Evolutionary conservation across 1,140 invertebrate genomes (phyloP).

Genomic region (Megathymus violae): DNA sequence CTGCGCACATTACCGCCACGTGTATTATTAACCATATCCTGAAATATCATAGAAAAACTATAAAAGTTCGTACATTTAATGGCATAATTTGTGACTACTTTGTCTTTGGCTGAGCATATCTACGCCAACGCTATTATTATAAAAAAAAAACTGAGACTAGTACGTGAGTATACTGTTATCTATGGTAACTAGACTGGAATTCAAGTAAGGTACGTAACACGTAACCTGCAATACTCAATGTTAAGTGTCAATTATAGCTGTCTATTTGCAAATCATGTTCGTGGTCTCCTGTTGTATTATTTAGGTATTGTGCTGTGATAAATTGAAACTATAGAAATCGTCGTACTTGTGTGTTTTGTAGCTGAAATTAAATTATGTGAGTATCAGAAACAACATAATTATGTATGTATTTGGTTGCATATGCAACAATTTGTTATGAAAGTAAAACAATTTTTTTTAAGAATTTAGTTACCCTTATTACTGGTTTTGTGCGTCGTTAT

Average conservation of each 20-base stretch:
- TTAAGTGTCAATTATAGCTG: constrained; percentile 24
- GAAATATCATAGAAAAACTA: too few species aligned
- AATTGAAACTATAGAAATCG: constrained; percentile 15
- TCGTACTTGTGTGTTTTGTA: constrained; percentile 12
- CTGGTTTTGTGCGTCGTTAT: constrained; percentile 30
- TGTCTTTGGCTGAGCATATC: too few species aligned
- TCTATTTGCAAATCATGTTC: constrained; percentile 62
- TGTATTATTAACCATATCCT: too few species aligned
- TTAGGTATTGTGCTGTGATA: constrained; percentile 44
- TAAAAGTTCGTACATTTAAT: too few species aligned
- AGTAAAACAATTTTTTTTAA: constrained; percentile 4
- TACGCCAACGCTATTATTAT: too few species aligned
- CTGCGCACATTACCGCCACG: too few species aligned
- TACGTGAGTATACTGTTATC: too few species aligned
- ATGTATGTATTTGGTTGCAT: background rate
- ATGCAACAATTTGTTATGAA: background rate
- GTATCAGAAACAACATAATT: constrained; percentile 16
- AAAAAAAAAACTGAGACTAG: too few species aligned
- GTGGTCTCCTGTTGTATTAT: constrained; percentile 38
- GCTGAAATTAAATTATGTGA: constrained; percentile 33
- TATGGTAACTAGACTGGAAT: too few species aligned
- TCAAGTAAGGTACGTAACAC: constrained; percentile 16
- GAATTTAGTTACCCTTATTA: constrained; percentile 16
- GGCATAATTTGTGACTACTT: too few species aligned
- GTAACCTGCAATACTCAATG: constrained; percentile 23